Evolutionary conservation across 2,797 vertebrate species (phyloP), one percentile per base, ranked within the genome.

Genomic region (Bovichtus variegatus): DNA sequence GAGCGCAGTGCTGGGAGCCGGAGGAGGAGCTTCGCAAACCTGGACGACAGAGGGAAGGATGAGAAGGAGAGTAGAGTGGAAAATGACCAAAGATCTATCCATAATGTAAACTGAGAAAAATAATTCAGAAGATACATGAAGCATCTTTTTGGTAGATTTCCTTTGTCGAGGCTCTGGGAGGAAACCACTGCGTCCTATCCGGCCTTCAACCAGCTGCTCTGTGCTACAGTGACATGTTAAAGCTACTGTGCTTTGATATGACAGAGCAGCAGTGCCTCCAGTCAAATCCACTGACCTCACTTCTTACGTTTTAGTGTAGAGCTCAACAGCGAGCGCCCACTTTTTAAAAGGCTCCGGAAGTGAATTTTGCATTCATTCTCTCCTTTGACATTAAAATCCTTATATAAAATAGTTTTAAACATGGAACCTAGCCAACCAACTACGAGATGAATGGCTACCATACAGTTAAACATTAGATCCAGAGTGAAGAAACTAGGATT

Each of bases 11-110:
- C 97, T 0, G 97, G 97, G 57, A 98, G 96, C 31, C 97, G 96
- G 9, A 98, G 95, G 72, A 98, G 96, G 81, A 98, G 95, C 94
- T 98, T 98, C 19, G 97, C 97, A 75, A 98, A 98, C 94, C 97
- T 98, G 87, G 8, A 53, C 0, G 4, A 65, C 0, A 1, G 16
- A 18, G 31, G 18, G n/a, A 27, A n/a, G 4, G 1, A 44, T 10
- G 15, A 60, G 27, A 57, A 31, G 2, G 16, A 53, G 18, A 50
- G 34, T 0, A n/a, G 16, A 11, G 6, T n/a, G 51, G 21, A 1
- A 34, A 25, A 53, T 31, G 0, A 41, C 2, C 6, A 40, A 0
- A 27, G 15, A 27, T 36, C 2, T 11, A 21, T 51, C 7, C 23
- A n/a, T 38, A 9, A 40, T 13, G 6, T 9, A 15, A 18, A 44